phyloP scores from a whole-genome alignment of 2,113 vertebrate genomes.

The Rhodinocichla rosea region DNA sequence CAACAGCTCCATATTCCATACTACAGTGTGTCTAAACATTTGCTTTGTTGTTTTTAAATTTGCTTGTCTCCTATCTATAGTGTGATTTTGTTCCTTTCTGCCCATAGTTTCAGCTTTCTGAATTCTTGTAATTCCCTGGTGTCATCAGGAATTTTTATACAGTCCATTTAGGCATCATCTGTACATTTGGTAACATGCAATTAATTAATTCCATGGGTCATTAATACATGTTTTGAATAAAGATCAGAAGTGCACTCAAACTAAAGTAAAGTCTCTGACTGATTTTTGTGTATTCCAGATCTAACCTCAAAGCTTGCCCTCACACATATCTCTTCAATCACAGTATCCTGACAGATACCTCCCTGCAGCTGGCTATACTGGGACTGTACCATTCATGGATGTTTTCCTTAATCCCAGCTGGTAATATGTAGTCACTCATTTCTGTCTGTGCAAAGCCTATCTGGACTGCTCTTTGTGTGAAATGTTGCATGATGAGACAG shows the following conservation, averaged over 20 bases:
- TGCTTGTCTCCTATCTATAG: neutral
- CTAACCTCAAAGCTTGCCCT: neutral
- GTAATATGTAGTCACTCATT: neutral
- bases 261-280: neutral
- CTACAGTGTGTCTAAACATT: neutral
- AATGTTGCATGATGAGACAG: neutral
- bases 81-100: neutral
- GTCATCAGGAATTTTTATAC: neutral
- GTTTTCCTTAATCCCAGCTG: neutral
- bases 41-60: neutral
- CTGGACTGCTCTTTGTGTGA: neutral
- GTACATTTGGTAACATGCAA: neutral
- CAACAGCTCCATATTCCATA: neutral
- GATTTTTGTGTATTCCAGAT: neutral
- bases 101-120: neutral
- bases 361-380: neutral
- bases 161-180: neutral
- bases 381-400: neutral
- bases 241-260: neutral
- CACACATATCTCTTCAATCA: neutral
- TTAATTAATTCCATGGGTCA: neutral
- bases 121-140: neutral
- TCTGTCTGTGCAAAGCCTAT: neutral
- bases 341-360: neutral
- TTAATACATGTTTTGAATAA: neutral